A percentile compares a stretch with the other conserved stretches of the same genome.
Conservation (phyloP, 2,113 vertebrate species). For the Egretta garzetta region DNA sequence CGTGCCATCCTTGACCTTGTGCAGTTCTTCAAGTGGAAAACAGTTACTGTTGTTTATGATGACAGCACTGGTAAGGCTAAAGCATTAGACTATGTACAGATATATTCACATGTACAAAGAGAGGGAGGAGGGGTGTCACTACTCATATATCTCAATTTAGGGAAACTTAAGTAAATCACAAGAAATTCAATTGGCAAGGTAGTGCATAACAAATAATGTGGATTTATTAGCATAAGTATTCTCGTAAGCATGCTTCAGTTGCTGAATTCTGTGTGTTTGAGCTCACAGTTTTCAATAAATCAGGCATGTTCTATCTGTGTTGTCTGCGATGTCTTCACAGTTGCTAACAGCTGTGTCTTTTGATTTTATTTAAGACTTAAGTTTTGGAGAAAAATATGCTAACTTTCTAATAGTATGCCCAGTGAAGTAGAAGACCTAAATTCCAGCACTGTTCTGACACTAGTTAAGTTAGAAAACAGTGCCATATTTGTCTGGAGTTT, state of each 20-base stretch:
- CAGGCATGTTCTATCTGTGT: background rate
- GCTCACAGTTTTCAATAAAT: slow-evolving; percentile 5
- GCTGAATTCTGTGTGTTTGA: background rate
- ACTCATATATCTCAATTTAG: background rate
- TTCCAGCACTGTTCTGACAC: background rate
- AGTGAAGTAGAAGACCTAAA: background rate
- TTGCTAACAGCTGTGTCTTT: background rate
- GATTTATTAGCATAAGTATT: background rate
- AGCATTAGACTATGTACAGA: background rate
- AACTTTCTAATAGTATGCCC: background rate
- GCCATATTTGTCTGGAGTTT: background rate
- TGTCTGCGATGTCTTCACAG: background rate
- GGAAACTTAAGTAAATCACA: background rate
- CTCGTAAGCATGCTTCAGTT: background rate
- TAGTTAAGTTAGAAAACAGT: background rate
- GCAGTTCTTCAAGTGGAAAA: slow-evolving; percentile 99
- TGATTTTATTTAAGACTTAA: background rate
- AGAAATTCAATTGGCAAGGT: background rate
- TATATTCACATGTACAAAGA: background rate
- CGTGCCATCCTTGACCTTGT: slow-evolving; percentile 97
- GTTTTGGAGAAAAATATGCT: background rate
- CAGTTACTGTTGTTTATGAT: slow-evolving; percentile 96
- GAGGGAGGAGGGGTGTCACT: background rate
- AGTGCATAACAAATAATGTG: background rate
- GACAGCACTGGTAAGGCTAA: slow-evolving; percentile 95